Evolutionary conservation across 2,797 vertebrate species (phyloP), one percentile per base, ranked within the genome.

Genomic region (Luscinia luscinia): DNA sequence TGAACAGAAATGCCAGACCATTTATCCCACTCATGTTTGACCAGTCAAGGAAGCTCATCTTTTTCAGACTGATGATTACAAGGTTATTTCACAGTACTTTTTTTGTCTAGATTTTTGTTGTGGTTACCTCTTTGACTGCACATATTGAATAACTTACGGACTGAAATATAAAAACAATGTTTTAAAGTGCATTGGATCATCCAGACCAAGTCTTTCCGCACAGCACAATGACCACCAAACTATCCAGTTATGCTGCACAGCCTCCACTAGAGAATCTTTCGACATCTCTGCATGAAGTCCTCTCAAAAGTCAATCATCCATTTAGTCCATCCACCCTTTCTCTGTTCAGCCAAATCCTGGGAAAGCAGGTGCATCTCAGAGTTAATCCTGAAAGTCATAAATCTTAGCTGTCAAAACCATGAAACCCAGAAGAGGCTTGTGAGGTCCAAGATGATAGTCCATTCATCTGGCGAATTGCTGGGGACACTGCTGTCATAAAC

Each of bases 291-390:
- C 17, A 40, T 15, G 16, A 73, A 69, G 9, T 68, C 51, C 86
- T 30, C 9, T n/a, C 17, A 49, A 73, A 94, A 73, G 1, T 6
- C 48, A 43, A 38, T 81, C 66, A 49, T 68, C 95, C 51, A 63
- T 21, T 88, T 76, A 59, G 18, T 32, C 14, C 14, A 9, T 75
- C 36, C 51, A 41, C 21, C 46, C 49, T 84, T 90, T 40, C 23
- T 59, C 46, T 55, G 4, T 23, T 83, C 38, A 61, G 11, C 38
- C 41, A 92, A 90, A 93, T 46, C 68, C 83, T 94, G 87, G 73
- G 85, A 93, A 96, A 84, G 23, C 87, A 96, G 89, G 82, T 94
- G 77, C 45, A 70, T 67, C 59, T 87, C 82, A 55, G 48, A 79
- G 28, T 86, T 87, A 79, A 81, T 75, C 32, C 63, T 51, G n/a